Conservation (phyloP, 1,140 invertebrate species). For the Nebria ingens region DNA sequence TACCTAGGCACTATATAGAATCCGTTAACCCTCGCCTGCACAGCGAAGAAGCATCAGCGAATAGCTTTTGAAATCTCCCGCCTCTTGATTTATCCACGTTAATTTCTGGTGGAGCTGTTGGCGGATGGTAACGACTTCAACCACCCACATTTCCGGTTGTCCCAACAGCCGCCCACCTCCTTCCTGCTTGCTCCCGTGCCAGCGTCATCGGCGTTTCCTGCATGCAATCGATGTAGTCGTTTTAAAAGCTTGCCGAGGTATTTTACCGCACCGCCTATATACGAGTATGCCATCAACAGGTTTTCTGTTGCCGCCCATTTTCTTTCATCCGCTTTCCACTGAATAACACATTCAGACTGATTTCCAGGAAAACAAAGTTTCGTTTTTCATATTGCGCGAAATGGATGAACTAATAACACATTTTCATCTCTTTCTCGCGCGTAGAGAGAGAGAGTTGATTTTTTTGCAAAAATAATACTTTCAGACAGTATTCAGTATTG, state of each 20-base stretch:
- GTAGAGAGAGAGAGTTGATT: too few relatives aligned
- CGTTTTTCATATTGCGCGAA: neutral
- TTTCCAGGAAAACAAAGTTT: neutral
- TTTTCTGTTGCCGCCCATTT: neutral
- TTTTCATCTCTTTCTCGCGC: too few relatives aligned
- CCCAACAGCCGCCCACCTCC: neutral
- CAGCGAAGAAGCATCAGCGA: slow-evolving; percentile 11
- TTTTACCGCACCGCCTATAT: too few relatives aligned
- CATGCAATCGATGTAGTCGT: neutral
- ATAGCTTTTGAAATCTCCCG: slow-evolving; percentile 18
- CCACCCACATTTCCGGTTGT: neutral
- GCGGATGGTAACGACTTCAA: slow-evolving; percentile 1
- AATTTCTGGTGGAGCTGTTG: slow-evolving; percentile 16
- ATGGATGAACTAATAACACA: too few relatives aligned
- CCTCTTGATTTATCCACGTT: slow-evolving; percentile 22
- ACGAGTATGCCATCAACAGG: neutral
- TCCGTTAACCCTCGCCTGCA: slow-evolving; percentile 12
- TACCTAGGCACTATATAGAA: slow-evolving; percentile 1
- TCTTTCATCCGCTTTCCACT: neutral
- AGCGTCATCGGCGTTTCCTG: neutral
- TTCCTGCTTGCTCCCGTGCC: neutral
- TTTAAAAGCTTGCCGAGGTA: neutral
- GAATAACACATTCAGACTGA: too few relatives aligned
- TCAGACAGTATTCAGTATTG: too few relatives aligned
- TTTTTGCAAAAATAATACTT: too few relatives aligned